Base-by-base conservation (phyloP, 2,888 invertebrate genomes). In the Zeuzera pyrina region DNA sequence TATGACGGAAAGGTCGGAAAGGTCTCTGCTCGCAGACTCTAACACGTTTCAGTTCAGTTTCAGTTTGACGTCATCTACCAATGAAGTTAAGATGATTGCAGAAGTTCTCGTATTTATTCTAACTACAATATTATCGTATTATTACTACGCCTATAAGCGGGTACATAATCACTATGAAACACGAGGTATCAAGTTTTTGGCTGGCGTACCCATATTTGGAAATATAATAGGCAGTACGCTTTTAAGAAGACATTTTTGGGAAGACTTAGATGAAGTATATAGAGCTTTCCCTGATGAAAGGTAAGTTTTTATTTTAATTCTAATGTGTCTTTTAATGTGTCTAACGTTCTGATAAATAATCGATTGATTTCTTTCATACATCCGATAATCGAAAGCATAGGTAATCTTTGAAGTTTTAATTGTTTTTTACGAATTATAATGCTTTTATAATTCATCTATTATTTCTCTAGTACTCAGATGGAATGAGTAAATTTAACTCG, bases 121-220 rank as follows among this genome's bases (percentile, higher is more conserved):
- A 1, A 63, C 64, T 0, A 46, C 48, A 3, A 1, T 71, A 2
- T 1, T 63, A 1, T 50, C 33, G 1, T 73, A 66, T 26, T 43
- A 54, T 12, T 15, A 68, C 2, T 73, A 61, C 15, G 36, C 35
- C 3, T 52, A 68, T 29, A 63, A 57, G 31, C 49, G 47, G 22
- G 33, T 55, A 7, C 62, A 71, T n/a, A 39, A 47, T 1, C 49
- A 51, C 19, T 74, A 65, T 8, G 49, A 59, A 2, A 39, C 54
- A 2, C 50, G 43, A 7, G 71, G 54, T 3, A 45, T 81, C 1
- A 78, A 67, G 22, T 66, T 51, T 35, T 12, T 61, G 0, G 57
- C 68, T 0, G 71, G 72, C 0, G 27, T 62, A 8, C 81, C 78
- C 0, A 3, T 77, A 2, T 77, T 78, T 29, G 83, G 83, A 0